A percentile compares a stretch with the other conserved stretches of the same genome.
phyloP scores from a whole-genome alignment of 2,113 vertebrate genomes.

The Dromaius novaehollandiae region DNA sequence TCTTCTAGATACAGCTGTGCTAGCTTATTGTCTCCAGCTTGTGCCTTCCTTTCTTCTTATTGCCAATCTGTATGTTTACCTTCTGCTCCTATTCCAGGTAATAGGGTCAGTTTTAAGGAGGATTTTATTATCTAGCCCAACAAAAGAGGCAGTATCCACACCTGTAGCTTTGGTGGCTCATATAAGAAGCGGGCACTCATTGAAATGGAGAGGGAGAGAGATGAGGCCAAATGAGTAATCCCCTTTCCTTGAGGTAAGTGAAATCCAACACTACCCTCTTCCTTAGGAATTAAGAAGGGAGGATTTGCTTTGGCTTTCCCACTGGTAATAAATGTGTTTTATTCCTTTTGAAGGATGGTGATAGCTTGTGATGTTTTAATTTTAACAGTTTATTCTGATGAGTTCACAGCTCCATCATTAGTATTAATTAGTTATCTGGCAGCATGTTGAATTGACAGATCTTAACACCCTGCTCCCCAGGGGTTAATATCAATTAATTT shows the following conservation, averaged over 20 bases:
- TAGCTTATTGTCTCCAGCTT: background rate
- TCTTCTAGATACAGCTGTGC: background rate
- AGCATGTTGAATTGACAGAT: background rate
- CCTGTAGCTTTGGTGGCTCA: too few species aligned
- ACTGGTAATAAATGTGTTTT: background rate
- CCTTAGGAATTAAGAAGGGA: constrained; percentile 2
- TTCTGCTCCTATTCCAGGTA: background rate
- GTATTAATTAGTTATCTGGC: constrained; percentile 30
- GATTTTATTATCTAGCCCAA: background rate
- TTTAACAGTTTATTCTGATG: constrained; percentile 1
- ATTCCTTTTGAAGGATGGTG: background rate
- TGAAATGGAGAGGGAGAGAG: background rate
- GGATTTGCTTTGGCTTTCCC: background rate
- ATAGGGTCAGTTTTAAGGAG: background rate
- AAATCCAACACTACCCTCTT: constrained; percentile 20
- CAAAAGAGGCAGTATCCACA: background rate
- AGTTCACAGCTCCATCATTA: constrained; percentile 31
- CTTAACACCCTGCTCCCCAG: background rate
- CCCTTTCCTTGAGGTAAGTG: background rate
- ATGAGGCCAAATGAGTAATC: background rate
- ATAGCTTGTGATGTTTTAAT: constrained; percentile 22
- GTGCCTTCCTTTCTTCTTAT: background rate
- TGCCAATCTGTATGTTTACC: background rate
- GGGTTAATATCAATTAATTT: background rate
- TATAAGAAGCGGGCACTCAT: background rate